Evolutionary conservation across 2,888 invertebrate species (phyloP).

Genomic region (Plusia festucae): DNA sequence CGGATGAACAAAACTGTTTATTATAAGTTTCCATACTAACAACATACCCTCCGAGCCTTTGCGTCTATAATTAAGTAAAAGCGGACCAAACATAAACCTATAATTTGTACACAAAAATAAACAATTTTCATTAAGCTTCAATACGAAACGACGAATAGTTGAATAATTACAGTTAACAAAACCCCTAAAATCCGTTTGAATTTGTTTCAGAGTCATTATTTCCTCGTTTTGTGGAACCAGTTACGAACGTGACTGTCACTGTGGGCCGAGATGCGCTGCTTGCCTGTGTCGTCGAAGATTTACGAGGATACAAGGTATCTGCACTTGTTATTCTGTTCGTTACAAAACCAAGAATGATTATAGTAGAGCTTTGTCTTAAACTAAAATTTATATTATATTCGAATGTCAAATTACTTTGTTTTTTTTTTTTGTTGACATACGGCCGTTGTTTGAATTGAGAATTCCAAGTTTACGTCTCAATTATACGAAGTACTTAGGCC

Average conservation of each 20-base stretch:
- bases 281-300: conserved; percentile 96
- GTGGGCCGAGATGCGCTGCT: conserved; percentile 96
- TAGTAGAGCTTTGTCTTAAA: not conserved
- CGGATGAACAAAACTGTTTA: too few species aligned
- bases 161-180: not conserved
- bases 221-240: conserved; percentile 96
- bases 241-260: conserved; percentile 97
- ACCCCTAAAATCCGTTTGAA: conserved; percentile 11
- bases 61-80: not conserved
- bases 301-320: conserved; percentile 94
- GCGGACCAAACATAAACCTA: not conserved
- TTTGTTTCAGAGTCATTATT: conserved; percentile 87
- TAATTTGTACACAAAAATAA: not conserved
- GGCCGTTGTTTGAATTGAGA: too few species aligned
- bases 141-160: conserved; percentile 3
- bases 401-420: too few species aligned
- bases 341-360: not conserved
- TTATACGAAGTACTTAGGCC: too few species aligned
- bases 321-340: conserved; percentile 10
- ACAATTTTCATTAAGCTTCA: not conserved
- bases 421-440: too few species aligned
- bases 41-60: not conserved
- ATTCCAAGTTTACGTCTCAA: too few species aligned
- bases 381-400: too few species aligned
- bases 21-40: not conserved